A percentile compares a stretch with the other conserved stretches of the same genome.
Conservation (phyloP, 2,113 vertebrate species). For the Phaethon lepturus region DNA sequence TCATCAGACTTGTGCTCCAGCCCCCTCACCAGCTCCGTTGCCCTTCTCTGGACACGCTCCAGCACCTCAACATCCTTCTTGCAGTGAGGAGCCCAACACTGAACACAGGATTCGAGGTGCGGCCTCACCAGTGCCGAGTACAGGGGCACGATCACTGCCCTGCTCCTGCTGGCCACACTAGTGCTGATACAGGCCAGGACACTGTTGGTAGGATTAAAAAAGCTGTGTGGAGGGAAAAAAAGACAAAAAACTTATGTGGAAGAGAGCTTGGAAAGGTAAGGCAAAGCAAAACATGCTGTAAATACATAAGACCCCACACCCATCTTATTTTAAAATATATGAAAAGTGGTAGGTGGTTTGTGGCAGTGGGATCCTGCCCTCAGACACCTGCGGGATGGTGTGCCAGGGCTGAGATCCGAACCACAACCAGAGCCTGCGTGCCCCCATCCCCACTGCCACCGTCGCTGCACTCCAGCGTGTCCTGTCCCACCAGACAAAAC, state of each 20-base stretch:
- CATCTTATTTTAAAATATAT: not conserved
- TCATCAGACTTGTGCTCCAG: too few species aligned
- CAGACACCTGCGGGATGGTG: not conserved
- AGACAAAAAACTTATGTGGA: not conserved
- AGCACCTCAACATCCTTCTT: too few species aligned
- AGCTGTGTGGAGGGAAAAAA: fast-evolving
- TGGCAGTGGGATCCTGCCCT: not conserved
- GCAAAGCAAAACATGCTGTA: not conserved
- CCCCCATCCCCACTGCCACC: not conserved
- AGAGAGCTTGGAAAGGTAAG: not conserved
- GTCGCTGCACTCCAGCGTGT: fast-evolving
- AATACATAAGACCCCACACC: not conserved
- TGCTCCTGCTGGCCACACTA: too few species aligned
- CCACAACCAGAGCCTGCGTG: fast-evolving
- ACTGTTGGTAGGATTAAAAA: not conserved
- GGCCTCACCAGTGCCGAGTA: too few species aligned
- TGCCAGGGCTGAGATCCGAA: not conserved
- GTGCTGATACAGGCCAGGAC: too few species aligned
- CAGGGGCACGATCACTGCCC: too few species aligned
- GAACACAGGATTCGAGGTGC: too few species aligned
- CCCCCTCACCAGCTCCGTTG: too few species aligned
- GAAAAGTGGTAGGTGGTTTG: not conserved
- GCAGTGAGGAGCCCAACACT: too few species aligned
- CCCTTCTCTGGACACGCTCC: too few species aligned
- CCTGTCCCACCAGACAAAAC: not conserved